Evolutionary conservation across 2,888 invertebrate species (phyloP).

Genomic region (Drosophila melanocephala): DNA sequence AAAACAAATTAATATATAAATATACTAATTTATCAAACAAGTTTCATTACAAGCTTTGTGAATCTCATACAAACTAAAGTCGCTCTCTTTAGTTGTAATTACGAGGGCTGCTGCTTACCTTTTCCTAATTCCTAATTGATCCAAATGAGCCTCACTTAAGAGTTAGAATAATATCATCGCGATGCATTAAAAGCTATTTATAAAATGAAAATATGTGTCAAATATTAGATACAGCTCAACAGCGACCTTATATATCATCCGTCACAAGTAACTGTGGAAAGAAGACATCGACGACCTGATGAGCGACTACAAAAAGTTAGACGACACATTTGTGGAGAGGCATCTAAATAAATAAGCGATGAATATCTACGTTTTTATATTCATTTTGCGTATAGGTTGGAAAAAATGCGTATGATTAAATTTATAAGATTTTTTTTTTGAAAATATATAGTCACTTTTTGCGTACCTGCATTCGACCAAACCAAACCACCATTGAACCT

Average conservation of each 20-base stretch:
- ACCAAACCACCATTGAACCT: background rate
- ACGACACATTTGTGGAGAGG: background rate
- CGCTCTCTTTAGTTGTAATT: background rate
- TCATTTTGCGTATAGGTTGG: background rate
- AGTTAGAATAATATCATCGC: background rate
- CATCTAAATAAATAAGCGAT: background rate
- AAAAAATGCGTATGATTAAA: background rate
- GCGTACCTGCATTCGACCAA: background rate
- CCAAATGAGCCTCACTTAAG: background rate
- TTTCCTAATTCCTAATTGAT: background rate
- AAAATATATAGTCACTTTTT: background rate
- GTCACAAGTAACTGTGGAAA: background rate
- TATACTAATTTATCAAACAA: background rate
- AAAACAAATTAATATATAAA: conserved; percentile 22
- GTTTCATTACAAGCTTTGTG: background rate
- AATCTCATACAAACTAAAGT: conserved; percentile 4
- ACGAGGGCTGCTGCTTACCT: background rate
- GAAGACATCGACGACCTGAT: background rate
- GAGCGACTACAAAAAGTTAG: background rate
- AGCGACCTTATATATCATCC: background rate
- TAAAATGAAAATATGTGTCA: background rate
- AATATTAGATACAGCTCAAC: background rate
- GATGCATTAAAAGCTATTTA: background rate
- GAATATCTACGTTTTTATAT: background rate
- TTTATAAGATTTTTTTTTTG: background rate